Conservation (phyloP, 2,797 vertebrate species). For the Garrulus glandarius region DNA sequence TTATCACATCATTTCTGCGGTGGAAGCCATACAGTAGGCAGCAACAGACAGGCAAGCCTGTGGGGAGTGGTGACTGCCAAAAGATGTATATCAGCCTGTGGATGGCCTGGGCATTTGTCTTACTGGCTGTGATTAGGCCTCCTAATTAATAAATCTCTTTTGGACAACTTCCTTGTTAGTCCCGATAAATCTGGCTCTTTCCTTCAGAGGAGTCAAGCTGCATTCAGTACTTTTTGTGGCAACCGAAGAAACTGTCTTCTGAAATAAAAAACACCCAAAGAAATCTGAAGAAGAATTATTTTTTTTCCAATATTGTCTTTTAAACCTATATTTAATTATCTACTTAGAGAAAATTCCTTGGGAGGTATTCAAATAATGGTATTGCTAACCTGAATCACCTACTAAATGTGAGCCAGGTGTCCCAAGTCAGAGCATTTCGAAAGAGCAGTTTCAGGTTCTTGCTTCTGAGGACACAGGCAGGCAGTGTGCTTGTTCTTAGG, state of each 20-base stretch:
- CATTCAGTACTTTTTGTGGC: not conserved
- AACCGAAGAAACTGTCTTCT: not conserved
- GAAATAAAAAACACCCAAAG: not conserved
- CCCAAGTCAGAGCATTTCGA: not conserved
- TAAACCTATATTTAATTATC: not conserved
- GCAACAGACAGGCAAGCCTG: constrained; percentile 28
- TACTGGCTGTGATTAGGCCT: constrained; percentile 33
- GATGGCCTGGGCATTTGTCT: constrained; percentile 8
- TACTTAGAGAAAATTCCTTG: not conserved
- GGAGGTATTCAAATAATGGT: not conserved
- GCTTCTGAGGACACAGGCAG: not conserved
- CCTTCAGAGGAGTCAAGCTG: not conserved
- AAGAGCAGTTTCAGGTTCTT: not conserved
- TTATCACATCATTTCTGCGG: constrained; percentile 25
- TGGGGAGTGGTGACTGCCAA: constrained; percentile 38
- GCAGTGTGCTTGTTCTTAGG: not conserved
- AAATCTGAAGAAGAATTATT: not conserved
- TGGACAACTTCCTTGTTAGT: constrained; percentile 49
- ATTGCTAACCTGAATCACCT: not conserved
- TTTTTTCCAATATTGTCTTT: not conserved
- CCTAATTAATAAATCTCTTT: constrained; percentile 42
- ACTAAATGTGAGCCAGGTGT: not conserved
- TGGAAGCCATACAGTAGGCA: constrained; percentile 16
- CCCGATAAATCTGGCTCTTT: not conserved
- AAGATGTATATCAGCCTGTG: constrained; percentile 10